Base-by-base conservation (phyloP, 2,113 vertebrate species). In the Sylvietta virens region DNA sequence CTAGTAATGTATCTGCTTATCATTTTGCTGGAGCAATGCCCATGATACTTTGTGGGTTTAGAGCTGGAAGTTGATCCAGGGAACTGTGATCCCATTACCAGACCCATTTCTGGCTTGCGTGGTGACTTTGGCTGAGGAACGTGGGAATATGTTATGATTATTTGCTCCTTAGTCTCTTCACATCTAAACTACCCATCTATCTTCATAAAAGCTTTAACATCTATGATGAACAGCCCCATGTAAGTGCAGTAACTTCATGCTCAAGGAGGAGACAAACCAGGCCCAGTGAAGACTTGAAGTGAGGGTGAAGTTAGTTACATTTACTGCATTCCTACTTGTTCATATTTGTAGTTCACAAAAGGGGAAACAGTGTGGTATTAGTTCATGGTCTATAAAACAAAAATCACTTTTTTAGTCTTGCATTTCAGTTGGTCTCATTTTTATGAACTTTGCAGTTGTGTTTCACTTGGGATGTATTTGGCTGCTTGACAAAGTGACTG, bases 401-500 rank as follows among this genome's bases (percentile, higher is more conserved):
- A 94, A 94, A 94, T 71, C 80, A 48, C 45, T 39, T 56, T 95
- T 94, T 96, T 86, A 91, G 51, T 90, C 74, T 90, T 94, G 72
- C 69, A 74, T 98, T 96, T 96, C 85, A 96, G 24, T 95, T 26
- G 3, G 35, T 35, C 57, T 94, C 81, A 91, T 96, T 97, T 97
- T 97, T 95, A 92, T 90, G 72, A 97, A 95, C 91, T 95, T 86
- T 80, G 53, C 70, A 74, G 66, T 80, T 96, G 80, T 90, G 92
- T 96, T 96, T 93, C 88, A 85, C 83, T 95, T 93, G 84, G 88
- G 88, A 94, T 89, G 28, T 90, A 65, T 90, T 97, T 96, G 94
- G 70, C 96, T 96, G 81, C 90, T 91, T 95, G 88, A 80, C 95
- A 96, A 95, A 97, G 53, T 94, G 74, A 97, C 93, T 94, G 81